Evolutionary conservation across 2,888 invertebrate species (phyloP), one percentile per base, ranked within the genome.

Genomic region (Cheilosia pagana): DNA sequence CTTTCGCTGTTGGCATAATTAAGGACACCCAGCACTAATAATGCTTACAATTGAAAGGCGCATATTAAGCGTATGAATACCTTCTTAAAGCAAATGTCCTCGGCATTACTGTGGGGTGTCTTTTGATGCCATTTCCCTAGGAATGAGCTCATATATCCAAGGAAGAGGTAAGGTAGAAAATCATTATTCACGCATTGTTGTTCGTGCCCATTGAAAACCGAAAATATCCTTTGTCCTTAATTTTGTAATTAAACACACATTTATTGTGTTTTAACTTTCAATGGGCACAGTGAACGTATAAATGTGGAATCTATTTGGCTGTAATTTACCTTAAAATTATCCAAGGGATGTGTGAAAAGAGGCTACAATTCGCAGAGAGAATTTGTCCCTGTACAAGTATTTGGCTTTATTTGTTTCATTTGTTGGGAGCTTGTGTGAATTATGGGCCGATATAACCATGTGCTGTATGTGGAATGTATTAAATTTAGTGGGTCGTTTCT

Each of bases 201-300:
- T 70, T 52, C 14, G n/a, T 39, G 12, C 23, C 48, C 35, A 71
- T 52, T 78, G 48, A 50, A 48, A 57, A 55, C 60, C 65, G 43
- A 78, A 77, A 67, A 78, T 78, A 78, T 78, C 82, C 78, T 60
- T 77, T 19, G 21, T 78, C 63, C 72, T 78, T 82, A 82, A 77
- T 62, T 77, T 62, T 55, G 60, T 48, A 82, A 82, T 82, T 82
- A 78, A 78, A 78, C 78, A 72, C 67, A 72, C 78, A 82, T 82
- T 78, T 82, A 72, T 77, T 48, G 28, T 82, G 60, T 78, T 68
- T 62, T 48, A 78, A 72, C 50, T 77, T 70, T 63, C 6, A 67
- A 76, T 71, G 65, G 59, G 53, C 21, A 53, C 7, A 45, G 41
- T 50, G 55, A 63, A 76, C 59, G 63, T 16, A 41, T 45, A 25